phyloP scores from a whole-genome alignment of 2,113 vertebrate genomes.

The Chitala chitala region DNA sequence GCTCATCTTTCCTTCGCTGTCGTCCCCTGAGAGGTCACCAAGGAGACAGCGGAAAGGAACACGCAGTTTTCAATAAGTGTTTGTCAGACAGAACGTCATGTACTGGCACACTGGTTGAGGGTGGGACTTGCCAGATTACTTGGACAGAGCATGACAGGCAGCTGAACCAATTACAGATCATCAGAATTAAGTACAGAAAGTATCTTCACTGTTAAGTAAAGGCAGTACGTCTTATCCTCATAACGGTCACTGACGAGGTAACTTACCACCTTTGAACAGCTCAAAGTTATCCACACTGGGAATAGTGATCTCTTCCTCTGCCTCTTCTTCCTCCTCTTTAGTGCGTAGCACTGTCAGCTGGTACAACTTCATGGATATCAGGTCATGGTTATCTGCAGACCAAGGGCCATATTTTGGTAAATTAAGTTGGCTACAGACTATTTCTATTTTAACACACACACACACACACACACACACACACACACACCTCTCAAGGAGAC shows the following conservation, averaged over 20 bases:
- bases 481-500: not conserved
- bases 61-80: not conserved
- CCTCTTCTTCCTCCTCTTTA: slow-evolving; percentile 69
- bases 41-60: not conserved
- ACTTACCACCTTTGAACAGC: slow-evolving; percentile 69
- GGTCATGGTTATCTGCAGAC: slow-evolving; percentile 83
- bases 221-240: slow-evolving; percentile 30
- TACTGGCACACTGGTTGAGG: not conserved
- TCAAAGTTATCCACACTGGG: slow-evolving; percentile 88
- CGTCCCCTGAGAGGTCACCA: slow-evolving; percentile 50
- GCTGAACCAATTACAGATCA: not conserved
- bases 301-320: slow-evolving; percentile 74
- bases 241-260: too few relatives aligned
- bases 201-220: not conserved
- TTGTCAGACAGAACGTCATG: not conserved
- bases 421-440: too few relatives aligned
- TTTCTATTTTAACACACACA: too few relatives aligned
- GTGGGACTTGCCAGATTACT: not conserved
- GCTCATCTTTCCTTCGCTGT: slow-evolving; percentile 66
- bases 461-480: not conserved
- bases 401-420: not conserved
- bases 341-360: slow-evolving; percentile 81
- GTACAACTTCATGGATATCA: slow-evolving; percentile 89
- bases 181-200: not conserved
- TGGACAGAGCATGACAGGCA: too few relatives aligned